phyloP scores from a whole-genome alignment of 2,888 invertebrate species.

The Fabriciana adippe region DNA sequence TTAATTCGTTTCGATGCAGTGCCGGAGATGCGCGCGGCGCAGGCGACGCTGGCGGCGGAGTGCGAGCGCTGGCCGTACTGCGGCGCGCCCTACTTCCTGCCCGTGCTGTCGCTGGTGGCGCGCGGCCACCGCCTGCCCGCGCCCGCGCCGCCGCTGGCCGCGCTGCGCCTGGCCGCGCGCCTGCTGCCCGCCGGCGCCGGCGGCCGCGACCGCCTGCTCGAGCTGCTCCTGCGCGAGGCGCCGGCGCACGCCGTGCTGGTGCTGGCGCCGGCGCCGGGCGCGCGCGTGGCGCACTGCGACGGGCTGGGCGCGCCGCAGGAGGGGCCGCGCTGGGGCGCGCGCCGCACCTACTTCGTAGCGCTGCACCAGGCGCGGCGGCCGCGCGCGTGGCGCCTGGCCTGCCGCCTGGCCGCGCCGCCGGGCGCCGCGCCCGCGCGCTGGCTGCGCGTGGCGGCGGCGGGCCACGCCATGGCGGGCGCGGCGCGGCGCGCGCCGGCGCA shows the following conservation, averaged over 20 bases:
- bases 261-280: conserved; percentile 54
- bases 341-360: conserved; percentile 45
- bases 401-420: conserved; percentile 33
- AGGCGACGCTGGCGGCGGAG: conserved; percentile 50
- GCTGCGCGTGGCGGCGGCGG: conserved; percentile 83
- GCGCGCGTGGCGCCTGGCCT: conserved; percentile 28
- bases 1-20: conserved; percentile 38
- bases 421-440: conserved; percentile 62
- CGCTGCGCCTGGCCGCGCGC: conserved; percentile 75
- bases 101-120: conserved; percentile 84
- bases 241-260: conserved; percentile 52
- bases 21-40: conserved; percentile 42
- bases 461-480: conserved; percentile 81
- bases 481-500: conserved; percentile 74
- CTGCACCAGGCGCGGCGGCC: conserved; percentile 37
- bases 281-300: conserved; percentile 29
- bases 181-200: conserved; percentile 53
- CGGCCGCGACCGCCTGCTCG: conserved; percentile 52
- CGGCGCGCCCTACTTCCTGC: conserved; percentile 90
- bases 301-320: conserved; percentile 26
- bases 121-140: conserved; percentile 42
- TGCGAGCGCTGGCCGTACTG: conserved; percentile 87
- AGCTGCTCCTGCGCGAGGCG: conserved; percentile 43
- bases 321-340: conserved; percentile 44
- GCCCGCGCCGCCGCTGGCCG: conserved; percentile 32